Evolutionary conservation across 2,113 vertebrate genomes (phyloP).

Genomic region (Helogale parvula): DNA sequence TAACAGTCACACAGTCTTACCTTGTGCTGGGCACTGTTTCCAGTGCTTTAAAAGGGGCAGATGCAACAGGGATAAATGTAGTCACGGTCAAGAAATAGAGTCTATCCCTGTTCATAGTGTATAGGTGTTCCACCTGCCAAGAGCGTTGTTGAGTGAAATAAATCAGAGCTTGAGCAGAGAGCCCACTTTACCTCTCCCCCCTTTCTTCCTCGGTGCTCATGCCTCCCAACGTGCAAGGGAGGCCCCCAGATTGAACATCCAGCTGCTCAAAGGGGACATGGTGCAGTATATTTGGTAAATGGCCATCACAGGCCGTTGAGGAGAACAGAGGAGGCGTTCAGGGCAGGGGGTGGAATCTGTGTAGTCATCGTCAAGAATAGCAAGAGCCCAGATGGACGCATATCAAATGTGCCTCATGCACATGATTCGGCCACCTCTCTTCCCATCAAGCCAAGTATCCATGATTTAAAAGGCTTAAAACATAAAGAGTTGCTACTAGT

Average conservation of each 20-base stretch:
- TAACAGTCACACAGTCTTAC: neutral
- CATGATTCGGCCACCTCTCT: constrained; percentile 47
- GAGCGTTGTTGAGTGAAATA: neutral
- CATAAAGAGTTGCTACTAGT: neutral
- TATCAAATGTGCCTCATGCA: neutral
- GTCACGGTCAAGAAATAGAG: neutral
- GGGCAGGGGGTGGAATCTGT: neutral
- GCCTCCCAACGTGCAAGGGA: neutral
- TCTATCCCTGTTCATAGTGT: neutral
- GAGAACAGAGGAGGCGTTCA: constrained; percentile 58
- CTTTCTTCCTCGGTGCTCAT: neutral
- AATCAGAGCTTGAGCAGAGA: neutral
- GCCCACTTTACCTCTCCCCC: neutral
- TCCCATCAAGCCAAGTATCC: constrained; percentile 15
- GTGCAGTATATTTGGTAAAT: neutral
- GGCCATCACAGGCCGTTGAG: neutral
- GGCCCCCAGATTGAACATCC: neutral
- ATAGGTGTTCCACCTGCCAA: neutral
- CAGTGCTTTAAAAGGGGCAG: neutral
- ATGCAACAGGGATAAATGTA: no score
- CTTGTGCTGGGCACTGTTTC: neutral
- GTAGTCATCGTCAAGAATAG: constrained; percentile 53
- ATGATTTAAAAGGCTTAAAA: constrained; percentile 22
- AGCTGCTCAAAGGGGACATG: neutral
- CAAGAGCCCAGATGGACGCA: constrained; percentile 46